A percentile compares a stretch with the other conserved stretches of the same genome.
Evolutionary conservation across 2,888 invertebrate genomes (phyloP).

Genomic region (Parascotia fuliginaria): DNA sequence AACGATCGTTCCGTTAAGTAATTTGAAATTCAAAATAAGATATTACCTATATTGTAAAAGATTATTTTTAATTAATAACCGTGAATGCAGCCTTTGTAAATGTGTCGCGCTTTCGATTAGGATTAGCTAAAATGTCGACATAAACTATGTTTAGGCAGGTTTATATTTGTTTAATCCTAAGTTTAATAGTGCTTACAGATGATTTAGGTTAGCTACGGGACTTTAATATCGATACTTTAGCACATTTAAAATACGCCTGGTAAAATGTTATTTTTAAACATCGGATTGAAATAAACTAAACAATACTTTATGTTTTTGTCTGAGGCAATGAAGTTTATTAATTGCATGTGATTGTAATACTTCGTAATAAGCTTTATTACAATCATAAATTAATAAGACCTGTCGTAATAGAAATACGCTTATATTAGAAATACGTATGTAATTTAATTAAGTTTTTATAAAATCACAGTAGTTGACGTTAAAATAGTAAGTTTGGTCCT

Average conservation of each 20-base stretch:
- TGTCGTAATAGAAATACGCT: no score
- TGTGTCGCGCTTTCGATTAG: constrained; percentile 8
- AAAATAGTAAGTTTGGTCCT: not conserved
- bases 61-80: constrained; percentile 37
- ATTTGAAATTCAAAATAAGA: constrained; percentile 39
- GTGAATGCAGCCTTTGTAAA: constrained; percentile 5
- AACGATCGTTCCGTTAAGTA: constrained; percentile 18
- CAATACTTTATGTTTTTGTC: no score
- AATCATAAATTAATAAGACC: no score
- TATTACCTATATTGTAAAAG: constrained; percentile 25
- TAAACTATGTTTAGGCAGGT: constrained; percentile 4
- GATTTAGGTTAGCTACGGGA: constrained; percentile 15
- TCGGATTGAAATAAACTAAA: not conserved
- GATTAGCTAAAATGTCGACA: constrained; percentile 19
- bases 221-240: no score
- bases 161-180: constrained; percentile 32
- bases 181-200: constrained; percentile 2
- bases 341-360: no score
- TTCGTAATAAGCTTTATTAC: no score
- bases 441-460: no score
- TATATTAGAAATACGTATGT: no score
- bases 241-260: not conserved
- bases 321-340: no score
- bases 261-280: no score
- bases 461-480: no score